Percentiles rank a stretch among this genome's conserved stretches.
These are phyloP conservation scores for Chrysochloris asiatica DNA, from an alignment of 2,113 vertebrate species.

Conservation along the genomic window DNA sequence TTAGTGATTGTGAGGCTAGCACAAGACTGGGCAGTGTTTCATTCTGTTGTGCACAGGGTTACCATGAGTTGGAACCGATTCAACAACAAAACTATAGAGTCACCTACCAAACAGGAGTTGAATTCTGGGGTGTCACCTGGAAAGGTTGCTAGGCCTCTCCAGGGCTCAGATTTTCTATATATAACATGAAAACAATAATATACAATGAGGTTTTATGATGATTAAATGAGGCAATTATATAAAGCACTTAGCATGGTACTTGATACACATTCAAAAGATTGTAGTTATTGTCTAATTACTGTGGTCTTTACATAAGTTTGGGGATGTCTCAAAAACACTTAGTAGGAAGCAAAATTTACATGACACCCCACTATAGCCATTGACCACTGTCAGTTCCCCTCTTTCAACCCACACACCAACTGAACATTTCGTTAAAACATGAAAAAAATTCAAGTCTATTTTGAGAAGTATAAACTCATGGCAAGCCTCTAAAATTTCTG, in stretches of 20 bases:
- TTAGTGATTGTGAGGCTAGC: too few relatives aligned
- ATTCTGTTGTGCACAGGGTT: too few relatives aligned
- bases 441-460: neutral
- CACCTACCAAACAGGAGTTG: neutral
- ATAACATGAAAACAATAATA: neutral
- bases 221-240: neutral
- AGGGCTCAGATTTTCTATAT: neutral
- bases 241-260: neutral
- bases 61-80: too few relatives aligned
- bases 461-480: neutral
- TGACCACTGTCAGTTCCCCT: neutral
- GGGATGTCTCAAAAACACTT: neutral
- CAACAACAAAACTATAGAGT: neutral
- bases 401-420: accelerated
- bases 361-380: neutral
- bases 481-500: neutral
- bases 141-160: neutral
- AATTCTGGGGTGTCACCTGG: neutral
- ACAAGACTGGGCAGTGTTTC: too few relatives aligned
- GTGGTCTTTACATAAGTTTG: neutral
- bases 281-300: neutral
- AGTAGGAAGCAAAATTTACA: neutral
- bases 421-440: neutral
- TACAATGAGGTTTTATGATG: neutral
- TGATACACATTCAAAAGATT: neutral